Evolutionary conservation across 2,888 invertebrate species (phyloP).

Genomic region (Calliopum simillimum): DNA sequence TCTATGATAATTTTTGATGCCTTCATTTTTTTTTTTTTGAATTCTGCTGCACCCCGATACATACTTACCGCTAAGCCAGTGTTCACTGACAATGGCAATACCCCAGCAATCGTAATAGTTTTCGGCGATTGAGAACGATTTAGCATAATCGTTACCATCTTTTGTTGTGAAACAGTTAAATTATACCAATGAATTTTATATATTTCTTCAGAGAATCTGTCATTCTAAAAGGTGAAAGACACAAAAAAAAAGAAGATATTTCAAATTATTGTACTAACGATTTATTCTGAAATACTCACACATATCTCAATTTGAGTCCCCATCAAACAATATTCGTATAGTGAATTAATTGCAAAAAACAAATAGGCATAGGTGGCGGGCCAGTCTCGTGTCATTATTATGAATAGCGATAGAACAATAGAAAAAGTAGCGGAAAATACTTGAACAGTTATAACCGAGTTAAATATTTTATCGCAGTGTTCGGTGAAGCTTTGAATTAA

Average conservation of each 20-base stretch:
- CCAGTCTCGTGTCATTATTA: constrained; percentile 49
- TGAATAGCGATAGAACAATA: constrained; percentile 47
- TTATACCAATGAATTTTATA: constrained; percentile 49
- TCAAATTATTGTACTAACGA: too few relatives aligned
- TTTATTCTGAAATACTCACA: constrained; percentile 43
- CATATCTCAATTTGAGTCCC: constrained; percentile 50
- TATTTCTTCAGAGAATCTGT: constrained; percentile 42
- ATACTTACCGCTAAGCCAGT: too few relatives aligned
- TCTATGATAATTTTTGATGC: too few relatives aligned
- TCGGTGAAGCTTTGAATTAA: constrained; percentile 42
- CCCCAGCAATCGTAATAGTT: too few relatives aligned
- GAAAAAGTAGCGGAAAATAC: constrained; percentile 40
- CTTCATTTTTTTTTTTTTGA: too few relatives aligned
- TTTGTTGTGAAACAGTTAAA: constrained; percentile 43
- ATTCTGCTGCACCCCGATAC: too few relatives aligned
- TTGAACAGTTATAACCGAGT: constrained; percentile 38
- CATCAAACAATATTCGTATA: constrained; percentile 53
- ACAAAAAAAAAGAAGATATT: too few relatives aligned
- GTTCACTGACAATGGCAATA: too few relatives aligned
- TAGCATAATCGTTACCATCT: constrained; percentile 44
- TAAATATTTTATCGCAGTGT: constrained; percentile 47
- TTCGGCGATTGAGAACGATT: constrained; percentile 41
- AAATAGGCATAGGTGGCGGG: constrained; percentile 48
- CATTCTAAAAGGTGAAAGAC: constrained; percentile 44
- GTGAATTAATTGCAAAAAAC: constrained; percentile 38